phyloP scores from a whole-genome alignment of 2,113 vertebrate genomes.

The Siniperca knerii region DNA sequence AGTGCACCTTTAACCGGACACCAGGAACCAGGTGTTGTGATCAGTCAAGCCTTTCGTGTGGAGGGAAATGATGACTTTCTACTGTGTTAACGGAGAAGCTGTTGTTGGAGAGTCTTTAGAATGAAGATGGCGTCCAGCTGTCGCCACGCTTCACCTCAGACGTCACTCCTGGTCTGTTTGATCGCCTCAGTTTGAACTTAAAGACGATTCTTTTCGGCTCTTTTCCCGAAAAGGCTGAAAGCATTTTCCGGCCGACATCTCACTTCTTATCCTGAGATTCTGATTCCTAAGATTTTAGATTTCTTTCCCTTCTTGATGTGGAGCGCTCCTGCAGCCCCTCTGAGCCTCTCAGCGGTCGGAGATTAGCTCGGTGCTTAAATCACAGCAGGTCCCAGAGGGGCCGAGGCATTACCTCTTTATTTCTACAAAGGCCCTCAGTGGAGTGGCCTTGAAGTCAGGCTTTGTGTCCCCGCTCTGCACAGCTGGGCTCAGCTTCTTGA shows the following conservation, averaged over 20 bases:
- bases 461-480: slow-evolving; percentile 12
- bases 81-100: too few species aligned
- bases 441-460: slow-evolving; percentile 12
- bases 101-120: too few species aligned
- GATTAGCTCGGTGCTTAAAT: not conserved
- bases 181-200: not conserved
- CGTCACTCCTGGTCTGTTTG: too few species aligned
- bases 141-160: too few species aligned
- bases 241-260: not conserved
- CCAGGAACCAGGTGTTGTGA: too few species aligned
- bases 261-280: not conserved
- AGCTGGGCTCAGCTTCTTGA: slow-evolving; percentile 28
- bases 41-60: too few species aligned
- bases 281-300: too few species aligned
- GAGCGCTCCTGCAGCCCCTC: not conserved
- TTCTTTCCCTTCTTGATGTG: not conserved
- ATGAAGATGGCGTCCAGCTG: too few species aligned
- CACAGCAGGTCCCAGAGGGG: slow-evolving; percentile 20
- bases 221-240: too few species aligned
- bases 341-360: not conserved
- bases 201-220: too few species aligned
- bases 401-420: not conserved
- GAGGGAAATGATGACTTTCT: too few species aligned
- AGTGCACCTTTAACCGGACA: too few species aligned
- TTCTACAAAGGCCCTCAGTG: not conserved